These are phyloP conservation scores for Pogonophryne albipinna DNA, from an alignment of 2,797 vertebrate species.

Conservation along the genomic window DNA sequence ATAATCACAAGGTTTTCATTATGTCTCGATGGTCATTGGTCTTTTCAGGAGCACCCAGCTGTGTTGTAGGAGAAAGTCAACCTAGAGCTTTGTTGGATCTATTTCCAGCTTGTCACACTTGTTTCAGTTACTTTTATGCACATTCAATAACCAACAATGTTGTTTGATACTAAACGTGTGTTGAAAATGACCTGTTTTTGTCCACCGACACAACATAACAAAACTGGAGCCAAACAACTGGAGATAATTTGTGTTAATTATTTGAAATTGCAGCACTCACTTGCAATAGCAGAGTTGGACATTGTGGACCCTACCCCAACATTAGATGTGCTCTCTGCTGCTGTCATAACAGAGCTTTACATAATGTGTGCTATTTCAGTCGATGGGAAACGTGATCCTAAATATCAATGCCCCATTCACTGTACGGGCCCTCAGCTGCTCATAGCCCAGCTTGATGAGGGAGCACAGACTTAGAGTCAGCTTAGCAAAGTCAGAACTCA, in stretches of 20 bases:
- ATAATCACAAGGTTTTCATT: constrained; percentile 74
- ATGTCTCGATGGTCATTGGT: constrained; percentile 58
- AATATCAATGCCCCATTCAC: constrained; percentile 75
- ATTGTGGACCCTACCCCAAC: constrained; percentile 12
- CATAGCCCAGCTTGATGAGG: constrained; percentile 67
- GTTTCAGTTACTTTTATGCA: constrained; percentile 12
- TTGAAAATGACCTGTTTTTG: not conserved
- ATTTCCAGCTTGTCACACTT: constrained; percentile 32
- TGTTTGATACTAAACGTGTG: not conserved
- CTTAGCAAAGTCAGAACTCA: constrained; percentile 64
- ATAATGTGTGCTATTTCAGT: constrained; percentile 76
- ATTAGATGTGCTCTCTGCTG: constrained; percentile 41
- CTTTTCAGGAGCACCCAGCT: constrained; percentile 67
- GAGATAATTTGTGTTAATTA: constrained; percentile 21
- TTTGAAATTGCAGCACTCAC: constrained; percentile 19
- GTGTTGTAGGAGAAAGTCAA: constrained; percentile 71
- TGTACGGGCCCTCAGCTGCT: constrained; percentile 71
- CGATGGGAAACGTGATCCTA: constrained; percentile 74
- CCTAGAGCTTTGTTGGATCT: constrained; percentile 35
- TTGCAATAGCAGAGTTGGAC: constrained; percentile 7
- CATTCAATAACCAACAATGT: not conserved
- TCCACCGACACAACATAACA: not conserved
- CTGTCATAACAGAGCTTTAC: constrained; percentile 72
- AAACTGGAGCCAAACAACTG: constrained; percentile 4
- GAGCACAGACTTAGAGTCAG: constrained; percentile 58